Base-by-base conservation (phyloP, 1,140 invertebrate genomes). In the Hestina assimilis region DNA sequence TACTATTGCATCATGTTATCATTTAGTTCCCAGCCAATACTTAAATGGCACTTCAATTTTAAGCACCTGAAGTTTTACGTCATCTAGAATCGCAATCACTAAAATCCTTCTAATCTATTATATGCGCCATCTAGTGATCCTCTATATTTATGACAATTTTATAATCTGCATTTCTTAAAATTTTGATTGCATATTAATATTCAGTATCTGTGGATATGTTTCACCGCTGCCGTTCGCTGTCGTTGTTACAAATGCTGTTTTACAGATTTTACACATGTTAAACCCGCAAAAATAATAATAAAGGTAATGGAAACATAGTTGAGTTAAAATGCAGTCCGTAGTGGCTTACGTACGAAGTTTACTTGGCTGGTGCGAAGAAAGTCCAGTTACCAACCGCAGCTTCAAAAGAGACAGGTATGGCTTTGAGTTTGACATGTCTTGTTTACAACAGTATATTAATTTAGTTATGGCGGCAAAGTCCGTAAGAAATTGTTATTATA, bases 401-500 rank as follows among this genome's bases (percentile, higher is more conserved):
- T 76, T 79, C 68, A 87, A 87, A 79, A 73, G 84, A 66, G 76
- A 85, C 79, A 87, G 84, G 84, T 86, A 84, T 78, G 79, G 73
- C 64, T 84, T 75, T 87, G 82, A 87, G 66, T 84, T 75, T 87
- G 82, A 87, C 84, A 80, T 69, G 75, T 72, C 70, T 71, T 87
- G 81, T 84, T 85, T 85, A 85, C 79, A 83, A 83, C 71, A 72
- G 63, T 73, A 46, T 45, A n/a, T n/a, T n/a, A 58, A 42, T 66
- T 69, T 69, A 66, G 79, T 86, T 85, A 87, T 87, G 84, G 84
- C 84, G 84, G 84, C 66, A 87, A 87, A 87, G 79, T 72, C 60
- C 24, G 26, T 70, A 66, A 69, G 71, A 66, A 41, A 41, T 58
- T 53, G 40, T 41, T 54, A 15, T 59, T 23, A 33, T 4, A 28